Evolutionary conservation across 92 coral and sea anemone species (phyloP), one percentile per base, ranked within the genome.

Genomic region (Epizoanthus ramosus): DNA sequence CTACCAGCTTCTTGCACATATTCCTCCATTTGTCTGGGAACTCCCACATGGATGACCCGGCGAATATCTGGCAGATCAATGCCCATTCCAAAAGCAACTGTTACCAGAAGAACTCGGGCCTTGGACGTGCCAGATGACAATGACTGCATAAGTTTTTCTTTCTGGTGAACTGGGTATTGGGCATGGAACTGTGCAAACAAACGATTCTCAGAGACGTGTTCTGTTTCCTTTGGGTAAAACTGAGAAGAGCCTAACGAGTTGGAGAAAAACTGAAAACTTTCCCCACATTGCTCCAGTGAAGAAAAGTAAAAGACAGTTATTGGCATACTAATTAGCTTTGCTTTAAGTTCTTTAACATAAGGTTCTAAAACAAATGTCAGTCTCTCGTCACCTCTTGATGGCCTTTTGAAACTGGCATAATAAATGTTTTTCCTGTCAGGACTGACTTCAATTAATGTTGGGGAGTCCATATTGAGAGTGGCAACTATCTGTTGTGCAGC

Each of bases 381-480:
- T 82, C 84, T 87, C 39, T 72, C 82, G 3, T 86, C 90, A 12
- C 90, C 93, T 21, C 73, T 52, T 58, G 75, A 75, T 16, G 91
- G 87, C 41, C 91, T 54, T 24, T 50, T 65, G 31, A 54, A 79
- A 19, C 82, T 64, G 10, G 86, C 75, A 84, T 83, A 84, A 31
- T 47, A 87, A 17, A 91, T 81, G 73, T 88, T 88, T 33, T 53
- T 57, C 43, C 87, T 63, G 71, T 88, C 84, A 53, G 87, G 87
- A 57, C 77, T 91, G 24, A 35, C 87, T 47, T 64, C 86, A 64
- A 90, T 87, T 47, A 81, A 57, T 28, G 59, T 68, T 71, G 91
- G 91, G 19, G 83, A 71, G 59, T 87, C 56, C 74, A 90, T 68
- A 43, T 88, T 88, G 28, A 87, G 88, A 21, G 88, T 63, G 58